Conservation (phyloP, 2,113 vertebrate species). For the Hipposideros armiger region DNA sequence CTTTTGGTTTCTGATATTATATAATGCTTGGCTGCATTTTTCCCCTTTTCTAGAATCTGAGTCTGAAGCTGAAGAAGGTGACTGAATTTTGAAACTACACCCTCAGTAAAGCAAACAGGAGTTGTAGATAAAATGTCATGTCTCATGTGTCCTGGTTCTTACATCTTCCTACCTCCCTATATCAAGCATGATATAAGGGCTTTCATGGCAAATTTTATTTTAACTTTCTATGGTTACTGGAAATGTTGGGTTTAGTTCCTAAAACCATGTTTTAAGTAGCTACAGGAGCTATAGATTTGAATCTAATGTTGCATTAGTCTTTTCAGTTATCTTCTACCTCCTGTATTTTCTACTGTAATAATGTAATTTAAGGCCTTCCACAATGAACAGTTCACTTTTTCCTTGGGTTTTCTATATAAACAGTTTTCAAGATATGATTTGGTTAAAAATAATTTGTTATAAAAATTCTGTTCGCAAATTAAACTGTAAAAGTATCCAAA, state of each 20-base stretch:
- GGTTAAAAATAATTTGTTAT: slow-evolving; percentile 84
- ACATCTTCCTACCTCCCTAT: slow-evolving; percentile 92
- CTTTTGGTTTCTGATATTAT: not conserved
- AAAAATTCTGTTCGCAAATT: slow-evolving; percentile 88
- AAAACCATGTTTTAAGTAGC: slow-evolving; percentile 89
- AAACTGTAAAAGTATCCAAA: slow-evolving; percentile 83
- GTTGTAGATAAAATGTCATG: slow-evolving; percentile 91
- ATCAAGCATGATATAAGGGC: slow-evolving; percentile 93
- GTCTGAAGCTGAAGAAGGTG: slow-evolving; percentile 97
- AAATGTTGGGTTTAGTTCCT: slow-evolving; percentile 88
- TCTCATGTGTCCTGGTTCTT: slow-evolving; percentile 89
- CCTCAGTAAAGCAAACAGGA: slow-evolving; percentile 93
- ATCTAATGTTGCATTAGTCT: slow-evolving; percentile 89
- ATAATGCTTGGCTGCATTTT: slow-evolving; percentile 78
- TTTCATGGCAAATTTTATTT: slow-evolving; percentile 91
- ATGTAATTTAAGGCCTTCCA: slow-evolving; percentile 93
- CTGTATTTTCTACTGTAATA: slow-evolving; percentile 93
- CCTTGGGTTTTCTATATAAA: slow-evolving; percentile 89
- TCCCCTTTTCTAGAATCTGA: slow-evolving; percentile 93
- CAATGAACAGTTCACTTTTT: slow-evolving; percentile 88
- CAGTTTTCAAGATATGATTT: slow-evolving; percentile 87
- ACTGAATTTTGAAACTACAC: slow-evolving; percentile 90
- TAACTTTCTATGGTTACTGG: slow-evolving; percentile 87
- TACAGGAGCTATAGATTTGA: slow-evolving; percentile 90
- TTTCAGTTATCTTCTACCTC: slow-evolving; percentile 93